Conservation (phyloP, 1,140 invertebrate species). For the Psilanteris sp. region DNA sequence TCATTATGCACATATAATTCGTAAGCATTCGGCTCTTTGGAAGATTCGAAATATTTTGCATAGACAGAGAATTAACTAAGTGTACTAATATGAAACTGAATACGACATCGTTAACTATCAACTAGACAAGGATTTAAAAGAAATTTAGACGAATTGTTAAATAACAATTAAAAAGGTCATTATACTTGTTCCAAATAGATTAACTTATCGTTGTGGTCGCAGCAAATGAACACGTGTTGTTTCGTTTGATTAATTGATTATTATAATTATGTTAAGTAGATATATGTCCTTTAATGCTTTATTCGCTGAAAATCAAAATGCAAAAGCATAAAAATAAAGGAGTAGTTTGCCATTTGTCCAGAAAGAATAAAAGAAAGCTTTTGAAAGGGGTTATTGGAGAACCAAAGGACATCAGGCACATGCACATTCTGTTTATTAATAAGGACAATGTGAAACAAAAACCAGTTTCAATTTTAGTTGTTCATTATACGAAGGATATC, state of each 20-base stretch:
- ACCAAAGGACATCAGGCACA: slow-evolving; percentile 79
- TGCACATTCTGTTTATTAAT: slow-evolving; percentile 81
- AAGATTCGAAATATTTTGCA: slow-evolving; percentile 33
- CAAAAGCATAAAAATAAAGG: slow-evolving; percentile 60
- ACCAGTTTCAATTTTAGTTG: slow-evolving; percentile 52
- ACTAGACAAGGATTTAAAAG: slow-evolving; percentile 19
- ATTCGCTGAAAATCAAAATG: slow-evolving; percentile 62
- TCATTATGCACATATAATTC: slow-evolving; percentile 62
- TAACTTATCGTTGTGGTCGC: slow-evolving; percentile 72
- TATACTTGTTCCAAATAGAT: slow-evolving; percentile 43
- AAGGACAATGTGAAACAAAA: slow-evolving; percentile 79
- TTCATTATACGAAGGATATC: slow-evolving; percentile 60
- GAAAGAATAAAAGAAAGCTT: slow-evolving; percentile 64
- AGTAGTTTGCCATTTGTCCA: slow-evolving; percentile 1
- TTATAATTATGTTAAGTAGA: no score
- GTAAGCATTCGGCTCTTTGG: slow-evolving; percentile 54
- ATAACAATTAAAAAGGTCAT: slow-evolving; percentile 11
- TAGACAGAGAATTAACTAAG: slow-evolving; percentile 20
- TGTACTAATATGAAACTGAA: slow-evolving; percentile 1
- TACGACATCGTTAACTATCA: slow-evolving; percentile 9
- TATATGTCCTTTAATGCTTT: slow-evolving; percentile 8
- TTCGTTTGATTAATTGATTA: slow-evolving; percentile 28
- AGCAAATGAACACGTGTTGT: slow-evolving; percentile 77
- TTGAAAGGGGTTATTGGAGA: slow-evolving; percentile 66
- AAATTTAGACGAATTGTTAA: slow-evolving; percentile 15